These are phyloP conservation scores for Crypturellus undulatus DNA, from an alignment of 2,113 vertebrate species.

Conservation along the genomic window DNA sequence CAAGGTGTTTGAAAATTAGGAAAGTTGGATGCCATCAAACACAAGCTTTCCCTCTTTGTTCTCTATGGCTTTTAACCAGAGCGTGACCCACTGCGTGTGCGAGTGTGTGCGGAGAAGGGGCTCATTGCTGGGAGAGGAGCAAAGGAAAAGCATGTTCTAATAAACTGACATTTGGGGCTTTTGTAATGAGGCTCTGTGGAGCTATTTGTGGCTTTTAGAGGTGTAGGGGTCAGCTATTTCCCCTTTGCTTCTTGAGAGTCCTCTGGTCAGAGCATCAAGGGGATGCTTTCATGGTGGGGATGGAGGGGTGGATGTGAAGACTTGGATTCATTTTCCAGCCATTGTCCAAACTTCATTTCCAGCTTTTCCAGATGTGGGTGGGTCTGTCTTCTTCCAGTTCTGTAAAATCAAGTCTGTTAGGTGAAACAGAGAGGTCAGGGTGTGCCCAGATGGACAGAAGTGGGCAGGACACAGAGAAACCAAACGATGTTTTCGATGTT, in stretches of 20 bases:
- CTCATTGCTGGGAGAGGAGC: neutral
- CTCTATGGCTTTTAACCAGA: neutral
- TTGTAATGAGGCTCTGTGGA: neutral
- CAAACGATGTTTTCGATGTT: neutral
- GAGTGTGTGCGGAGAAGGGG: neutral
- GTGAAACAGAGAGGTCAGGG: neutral
- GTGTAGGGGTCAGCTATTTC: neutral
- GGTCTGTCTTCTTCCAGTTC: rapidly evolving
- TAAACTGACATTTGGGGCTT: neutral
- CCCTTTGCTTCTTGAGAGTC: neutral
- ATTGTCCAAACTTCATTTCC: neutral
- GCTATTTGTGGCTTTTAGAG: neutral
- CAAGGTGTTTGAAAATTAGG: neutral
- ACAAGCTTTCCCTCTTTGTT: neutral
- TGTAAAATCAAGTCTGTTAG: rapidly evolving
- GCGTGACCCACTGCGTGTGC: neutral
- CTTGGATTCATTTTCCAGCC: neutral
- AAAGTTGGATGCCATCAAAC: neutral
- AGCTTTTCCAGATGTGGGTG: neutral
- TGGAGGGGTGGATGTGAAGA: rapidly evolving
- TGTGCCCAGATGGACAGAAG: neutral
- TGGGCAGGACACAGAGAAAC: neutral
- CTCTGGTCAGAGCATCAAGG: neutral
- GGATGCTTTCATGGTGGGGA: neutral
- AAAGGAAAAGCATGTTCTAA: neutral